Conservation (phyloP, 2,797 vertebrate species). For the Arrhamphus sclerolepis region DNA sequence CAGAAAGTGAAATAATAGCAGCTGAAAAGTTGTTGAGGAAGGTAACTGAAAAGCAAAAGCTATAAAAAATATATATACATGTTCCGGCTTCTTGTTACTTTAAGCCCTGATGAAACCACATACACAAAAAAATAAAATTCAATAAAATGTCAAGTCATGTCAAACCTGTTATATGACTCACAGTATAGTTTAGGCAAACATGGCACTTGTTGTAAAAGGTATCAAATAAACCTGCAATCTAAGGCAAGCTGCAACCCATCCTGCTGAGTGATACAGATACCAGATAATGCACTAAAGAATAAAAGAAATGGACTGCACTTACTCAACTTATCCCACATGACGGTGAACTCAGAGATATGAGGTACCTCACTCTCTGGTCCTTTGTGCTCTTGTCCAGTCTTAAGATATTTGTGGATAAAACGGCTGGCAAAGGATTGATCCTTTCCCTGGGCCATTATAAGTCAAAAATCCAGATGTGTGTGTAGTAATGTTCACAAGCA, state of each 20-base stretch:
- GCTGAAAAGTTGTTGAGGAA: constrained; percentile 12
- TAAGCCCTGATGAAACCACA: not conserved
- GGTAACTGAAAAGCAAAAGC: not conserved
- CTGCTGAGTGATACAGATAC: constrained; percentile 11
- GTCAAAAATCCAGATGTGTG: constrained; percentile 20
- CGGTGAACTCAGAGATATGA: constrained; percentile 84
- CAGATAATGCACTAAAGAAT: constrained; percentile 8
- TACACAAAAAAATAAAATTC: not conserved
- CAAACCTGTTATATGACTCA: not conserved
- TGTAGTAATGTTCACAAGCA: constrained; percentile 32
- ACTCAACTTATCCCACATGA: constrained; percentile 90
- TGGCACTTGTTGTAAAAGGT: not conserved
- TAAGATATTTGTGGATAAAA: constrained; percentile 88
- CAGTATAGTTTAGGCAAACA: not conserved
- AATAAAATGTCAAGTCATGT: not conserved
- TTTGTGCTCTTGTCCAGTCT: constrained; percentile 84
- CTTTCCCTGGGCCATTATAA: constrained; percentile 87
- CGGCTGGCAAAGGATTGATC: constrained; percentile 89
- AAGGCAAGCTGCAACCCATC: constrained; percentile 4
- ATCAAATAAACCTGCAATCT: constrained; percentile 1
- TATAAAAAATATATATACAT: too few species aligned
- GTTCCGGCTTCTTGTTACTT: not conserved
- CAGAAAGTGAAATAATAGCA: constrained; percentile 13
- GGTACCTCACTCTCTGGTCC: constrained; percentile 84
- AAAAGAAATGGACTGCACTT: constrained; percentile 78